phyloP scores from a whole-genome alignment of 1,140 invertebrate species.

The Psilanteris sp. region DNA sequence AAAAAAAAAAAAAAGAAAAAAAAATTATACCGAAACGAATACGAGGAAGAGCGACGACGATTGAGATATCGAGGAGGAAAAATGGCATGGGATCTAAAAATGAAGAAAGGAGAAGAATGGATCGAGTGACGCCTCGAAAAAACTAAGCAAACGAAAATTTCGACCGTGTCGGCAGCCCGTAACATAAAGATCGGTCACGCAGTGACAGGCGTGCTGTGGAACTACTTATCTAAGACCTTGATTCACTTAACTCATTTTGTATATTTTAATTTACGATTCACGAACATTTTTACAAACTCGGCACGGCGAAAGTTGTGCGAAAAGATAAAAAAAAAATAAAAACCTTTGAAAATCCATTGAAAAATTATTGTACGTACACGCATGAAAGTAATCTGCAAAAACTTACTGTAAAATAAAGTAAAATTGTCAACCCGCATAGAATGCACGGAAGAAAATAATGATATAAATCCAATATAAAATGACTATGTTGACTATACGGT shows the following conservation, averaged over 20 bases:
- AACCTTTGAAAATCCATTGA: too few relatives aligned
- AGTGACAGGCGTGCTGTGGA: slow-evolving; percentile 71
- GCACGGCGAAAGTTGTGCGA: too few relatives aligned
- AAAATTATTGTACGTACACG: too few relatives aligned
- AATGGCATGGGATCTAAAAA: slow-evolving; percentile 32
- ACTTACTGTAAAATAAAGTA: too few relatives aligned
- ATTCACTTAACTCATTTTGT: slow-evolving; percentile 6
- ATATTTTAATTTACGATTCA: too few relatives aligned
- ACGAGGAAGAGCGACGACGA: slow-evolving; percentile 28
- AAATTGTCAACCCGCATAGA: too few relatives aligned
- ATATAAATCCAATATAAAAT: too few relatives aligned
- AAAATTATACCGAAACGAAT: slow-evolving; percentile 24
- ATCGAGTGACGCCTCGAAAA: slow-evolving; percentile 37
- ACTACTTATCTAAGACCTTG: slow-evolving; percentile 26
- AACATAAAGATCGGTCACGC: slow-evolving; percentile 76
- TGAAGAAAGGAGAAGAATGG: slow-evolving; percentile 40
- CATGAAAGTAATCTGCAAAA: too few relatives aligned
- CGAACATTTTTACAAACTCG: too few relatives aligned
- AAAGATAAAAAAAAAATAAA: too few relatives aligned
- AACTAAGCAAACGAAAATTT: slow-evolving; percentile 44
- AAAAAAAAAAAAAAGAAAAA: slow-evolving; percentile 3
- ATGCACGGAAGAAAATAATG: too few relatives aligned
- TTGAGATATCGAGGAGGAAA: slow-evolving; percentile 38
- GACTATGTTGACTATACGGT: too few relatives aligned
- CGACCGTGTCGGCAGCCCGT: slow-evolving; percentile 65